Base-by-base conservation (phyloP, 2,888 invertebrate genomes). In the Pediacus dermestoides region DNA sequence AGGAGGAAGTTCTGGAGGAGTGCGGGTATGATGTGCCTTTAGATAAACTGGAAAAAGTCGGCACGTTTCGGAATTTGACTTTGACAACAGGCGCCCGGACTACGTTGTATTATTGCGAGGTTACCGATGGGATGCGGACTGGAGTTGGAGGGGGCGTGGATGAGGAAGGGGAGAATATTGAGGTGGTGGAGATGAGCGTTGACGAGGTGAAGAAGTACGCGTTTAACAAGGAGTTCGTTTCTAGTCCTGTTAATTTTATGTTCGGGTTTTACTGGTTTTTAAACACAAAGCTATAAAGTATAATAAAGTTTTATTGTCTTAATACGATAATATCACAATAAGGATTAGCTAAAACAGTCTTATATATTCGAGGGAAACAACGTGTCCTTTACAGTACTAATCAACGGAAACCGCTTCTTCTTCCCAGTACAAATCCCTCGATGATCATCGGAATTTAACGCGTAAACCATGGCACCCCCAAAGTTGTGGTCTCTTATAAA, bases 1-100 rank as follows among this genome's bases (percentile, higher is more conserved):
- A 75, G 37, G 88, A 88, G 52, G 96, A 96, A 65, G 77, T 91
- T 1, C 59, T 85, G 3, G 95, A 96, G 64, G 96, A 96, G 64
- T 92, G 92, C 66, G 96, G 96, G 1, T 96, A 93, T 68, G 75
- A 86, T 58, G 87, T 91, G 1, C 75, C 83, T 0, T 1, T 53
- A 8, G 71, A 74, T 0, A 71, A 77, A 4, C 72, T 90, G 35
- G 73, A 83, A 28, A 72, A 74, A 70, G 71, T 89, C 30, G 74
- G 78, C 39, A 75, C 78, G 4, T 85, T 80, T 54, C 80, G 83
- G 84, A 85, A 83, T 36, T 80, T 81, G 16, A 81, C 85, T 1
- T 85, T 90, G 10, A 77, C 84, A 1, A 78, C 85, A 10, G 92
- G 89, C 4, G 75, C 88, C 1, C 66, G 76, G 16, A 85, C 86